Evolutionary conservation across 2,113 vertebrate genomes (phyloP).

Genomic region (Otis tarda): DNA sequence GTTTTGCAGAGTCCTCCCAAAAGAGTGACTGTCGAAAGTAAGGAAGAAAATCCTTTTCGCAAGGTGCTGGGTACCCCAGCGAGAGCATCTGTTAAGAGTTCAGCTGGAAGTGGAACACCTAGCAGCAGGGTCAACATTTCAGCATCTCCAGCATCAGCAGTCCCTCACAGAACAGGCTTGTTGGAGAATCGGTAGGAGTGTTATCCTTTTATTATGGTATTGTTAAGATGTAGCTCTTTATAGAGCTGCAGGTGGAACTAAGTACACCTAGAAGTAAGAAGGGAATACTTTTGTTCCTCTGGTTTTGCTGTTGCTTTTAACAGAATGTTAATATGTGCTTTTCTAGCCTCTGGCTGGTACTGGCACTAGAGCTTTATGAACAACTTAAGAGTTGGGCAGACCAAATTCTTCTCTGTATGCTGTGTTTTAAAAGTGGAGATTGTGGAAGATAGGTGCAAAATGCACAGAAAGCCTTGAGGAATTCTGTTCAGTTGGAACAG

Average conservation of each 20-base stretch:
- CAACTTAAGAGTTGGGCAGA: background rate
- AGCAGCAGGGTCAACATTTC: constrained; percentile 59
- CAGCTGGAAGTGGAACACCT: constrained; percentile 63
- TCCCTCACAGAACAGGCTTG: constrained; percentile 83
- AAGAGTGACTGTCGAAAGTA: constrained; percentile 80
- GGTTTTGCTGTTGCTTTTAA: constrained; percentile 3
- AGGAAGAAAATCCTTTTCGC: constrained; percentile 84
- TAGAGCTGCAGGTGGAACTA: background rate
- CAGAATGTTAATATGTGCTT: background rate
- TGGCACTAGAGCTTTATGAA: background rate
- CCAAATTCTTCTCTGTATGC: background rate
- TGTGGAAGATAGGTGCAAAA: background rate
- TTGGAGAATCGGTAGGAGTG: constrained; percentile 86
- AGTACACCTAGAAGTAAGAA: background rate
- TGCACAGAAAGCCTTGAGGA: background rate
- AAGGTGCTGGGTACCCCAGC: constrained; percentile 86
- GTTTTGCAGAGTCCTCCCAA: constrained; percentile 81
- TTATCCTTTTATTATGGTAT: background rate
- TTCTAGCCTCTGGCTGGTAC: background rate
- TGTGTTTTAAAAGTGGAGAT: background rate
- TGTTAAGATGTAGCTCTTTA: background rate
- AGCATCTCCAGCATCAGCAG: constrained; percentile 66
- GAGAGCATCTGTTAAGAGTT: constrained; percentile 73
- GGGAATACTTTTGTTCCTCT: background rate
- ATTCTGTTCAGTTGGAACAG: background rate